phyloP scores from a whole-genome alignment of 2,113 vertebrate genomes.

The Sinosuthora webbiana region DNA sequence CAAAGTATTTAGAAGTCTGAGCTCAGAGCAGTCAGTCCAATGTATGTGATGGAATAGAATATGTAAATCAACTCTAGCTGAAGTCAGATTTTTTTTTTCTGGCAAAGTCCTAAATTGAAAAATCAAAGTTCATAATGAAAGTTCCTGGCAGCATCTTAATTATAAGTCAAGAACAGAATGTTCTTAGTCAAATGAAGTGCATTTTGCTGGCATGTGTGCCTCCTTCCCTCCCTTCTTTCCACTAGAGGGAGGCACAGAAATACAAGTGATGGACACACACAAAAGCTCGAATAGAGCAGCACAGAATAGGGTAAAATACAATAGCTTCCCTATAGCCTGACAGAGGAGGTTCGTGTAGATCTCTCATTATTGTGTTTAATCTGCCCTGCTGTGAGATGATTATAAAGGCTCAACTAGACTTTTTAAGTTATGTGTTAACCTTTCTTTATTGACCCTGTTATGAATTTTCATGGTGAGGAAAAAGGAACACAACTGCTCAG shows the following conservation, averaged over 20 bases:
- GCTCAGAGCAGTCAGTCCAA: neutral
- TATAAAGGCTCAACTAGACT: conserved; percentile 10
- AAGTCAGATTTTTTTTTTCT: conserved; percentile 40
- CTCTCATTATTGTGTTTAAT: conserved; percentile 28
- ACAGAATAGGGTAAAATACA: conserved; percentile 15
- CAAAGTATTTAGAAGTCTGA: neutral
- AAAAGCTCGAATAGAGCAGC: conserved; percentile 25
- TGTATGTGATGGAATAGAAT: neutral
- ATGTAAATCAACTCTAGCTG: neutral
- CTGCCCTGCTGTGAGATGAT: conserved; percentile 23
- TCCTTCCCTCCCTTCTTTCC: conserved; percentile 30
- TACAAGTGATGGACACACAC: neutral
- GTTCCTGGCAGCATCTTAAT: conserved; percentile 44
- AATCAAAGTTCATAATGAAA: conserved; percentile 37
- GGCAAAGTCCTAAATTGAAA: conserved; percentile 16
- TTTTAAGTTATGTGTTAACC: conserved; percentile 7
- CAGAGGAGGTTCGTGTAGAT: conserved; percentile 2
- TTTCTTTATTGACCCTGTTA: neutral
- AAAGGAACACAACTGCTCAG: neutral
- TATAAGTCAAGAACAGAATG: conserved; percentile 33
- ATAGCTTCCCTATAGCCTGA: conserved; percentile 18
- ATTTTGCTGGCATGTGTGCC: conserved; percentile 6
- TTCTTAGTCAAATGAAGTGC: conserved; percentile 26
- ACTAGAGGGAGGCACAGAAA: conserved; percentile 57
- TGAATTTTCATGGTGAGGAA: conserved; percentile 4